phyloP scores from a whole-genome alignment of 2,888 invertebrate genomes.

The Nysson spinosus region DNA sequence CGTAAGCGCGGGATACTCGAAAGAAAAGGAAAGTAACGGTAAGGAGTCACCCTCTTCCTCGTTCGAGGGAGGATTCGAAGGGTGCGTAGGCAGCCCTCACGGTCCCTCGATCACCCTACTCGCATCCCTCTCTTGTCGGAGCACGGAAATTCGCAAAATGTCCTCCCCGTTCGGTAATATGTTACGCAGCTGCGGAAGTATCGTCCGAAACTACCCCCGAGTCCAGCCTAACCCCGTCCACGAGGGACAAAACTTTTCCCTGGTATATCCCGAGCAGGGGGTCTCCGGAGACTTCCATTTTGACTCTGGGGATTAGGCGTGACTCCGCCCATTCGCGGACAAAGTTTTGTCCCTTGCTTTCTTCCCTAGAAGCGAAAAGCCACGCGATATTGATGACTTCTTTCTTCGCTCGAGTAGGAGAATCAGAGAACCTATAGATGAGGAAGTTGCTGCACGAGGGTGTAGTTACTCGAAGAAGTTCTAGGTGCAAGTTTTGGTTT shows the following conservation, averaged over 20 bases:
- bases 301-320: constrained; percentile 77
- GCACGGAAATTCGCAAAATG: constrained; percentile 68
- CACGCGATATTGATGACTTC: constrained; percentile 76
- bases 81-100: constrained; percentile 37
- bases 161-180: constrained; percentile 65
- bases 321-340: constrained; percentile 72
- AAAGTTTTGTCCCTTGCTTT: constrained; percentile 57
- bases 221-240: constrained; percentile 49
- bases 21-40: constrained; percentile 41
- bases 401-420: constrained; percentile 53
- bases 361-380: constrained; percentile 72
- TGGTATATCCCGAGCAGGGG: constrained; percentile 36
- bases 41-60: constrained; percentile 34
- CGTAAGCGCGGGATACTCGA: constrained; percentile 33
- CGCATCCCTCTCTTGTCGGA: constrained; percentile 27
- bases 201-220: constrained; percentile 62
- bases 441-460: constrained; percentile 1
- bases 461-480: background rate
- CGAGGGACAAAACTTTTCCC: constrained; percentile 50
- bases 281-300: constrained; percentile 77
- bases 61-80: constrained; percentile 44
- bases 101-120: constrained; percentile 34
- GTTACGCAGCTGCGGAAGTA: constrained; percentile 67
- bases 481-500: too few species aligned
- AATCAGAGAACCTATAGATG: constrained; percentile 4